Percentiles rank a stretch among this genome's conserved stretches.
phyloP scores from a whole-genome alignment of 2,797 vertebrate genomes.

The Phoxinus dragarum region DNA sequence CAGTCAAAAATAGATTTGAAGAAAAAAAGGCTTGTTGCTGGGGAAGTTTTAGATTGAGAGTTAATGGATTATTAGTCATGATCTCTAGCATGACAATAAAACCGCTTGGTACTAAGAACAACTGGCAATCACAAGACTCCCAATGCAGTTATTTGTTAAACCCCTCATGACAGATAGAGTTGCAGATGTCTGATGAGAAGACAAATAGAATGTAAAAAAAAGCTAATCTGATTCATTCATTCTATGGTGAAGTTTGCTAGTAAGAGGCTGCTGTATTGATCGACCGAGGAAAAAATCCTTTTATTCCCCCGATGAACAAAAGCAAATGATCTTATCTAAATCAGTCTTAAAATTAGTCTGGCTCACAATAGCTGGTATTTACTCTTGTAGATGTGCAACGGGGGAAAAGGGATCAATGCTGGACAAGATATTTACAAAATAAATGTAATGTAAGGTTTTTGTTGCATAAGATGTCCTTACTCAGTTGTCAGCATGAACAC shows the following conservation, averaged over 20 bases:
- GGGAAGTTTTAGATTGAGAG: slow-evolving; percentile 56
- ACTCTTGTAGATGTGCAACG: slow-evolving; percentile 25
- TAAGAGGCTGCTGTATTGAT: slow-evolving; percentile 71
- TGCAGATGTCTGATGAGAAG: slow-evolving; percentile 74
- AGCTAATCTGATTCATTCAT: slow-evolving; percentile 56
- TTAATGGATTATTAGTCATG: slow-evolving; percentile 64
- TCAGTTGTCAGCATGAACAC: background rate
- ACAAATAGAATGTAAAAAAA: slow-evolving; percentile 62
- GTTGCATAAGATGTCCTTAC: background rate
- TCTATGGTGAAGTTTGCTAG: slow-evolving; percentile 66
- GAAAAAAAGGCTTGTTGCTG: slow-evolving; percentile 64
- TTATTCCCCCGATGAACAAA: slow-evolving; percentile 41
- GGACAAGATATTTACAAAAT: slow-evolving; percentile 17
- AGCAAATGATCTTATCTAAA: slow-evolving; percentile 49
- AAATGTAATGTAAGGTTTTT: slow-evolving; percentile 2
- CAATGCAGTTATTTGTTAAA: slow-evolving; percentile 77
- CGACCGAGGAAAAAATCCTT: slow-evolving; percentile 64
- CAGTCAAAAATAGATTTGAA: slow-evolving; percentile 52
- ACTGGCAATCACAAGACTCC: slow-evolving; percentile 59
- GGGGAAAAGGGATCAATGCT: slow-evolving; percentile 29
- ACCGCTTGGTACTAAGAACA: slow-evolving; percentile 57
- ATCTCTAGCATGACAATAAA: slow-evolving; percentile 59
- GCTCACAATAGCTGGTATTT: slow-evolving; percentile 34
- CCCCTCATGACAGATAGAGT: slow-evolving; percentile 77
- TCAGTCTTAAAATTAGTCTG: slow-evolving; percentile 38